Evolutionary conservation across 2,113 vertebrate species (phyloP).

Genomic region (Carassius carassius): DNA sequence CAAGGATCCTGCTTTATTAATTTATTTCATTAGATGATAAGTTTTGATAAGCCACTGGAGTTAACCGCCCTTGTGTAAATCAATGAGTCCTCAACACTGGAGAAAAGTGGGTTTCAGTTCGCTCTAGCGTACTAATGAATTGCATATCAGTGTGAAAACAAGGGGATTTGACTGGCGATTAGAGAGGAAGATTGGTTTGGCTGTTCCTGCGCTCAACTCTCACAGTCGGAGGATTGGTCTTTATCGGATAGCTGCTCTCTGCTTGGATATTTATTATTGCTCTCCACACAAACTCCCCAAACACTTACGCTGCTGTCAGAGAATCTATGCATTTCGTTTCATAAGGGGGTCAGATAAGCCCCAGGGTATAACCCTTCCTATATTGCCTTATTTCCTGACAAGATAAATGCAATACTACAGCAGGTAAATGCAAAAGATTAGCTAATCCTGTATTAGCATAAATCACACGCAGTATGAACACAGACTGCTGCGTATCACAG

Average conservation of each 20-base stretch:
- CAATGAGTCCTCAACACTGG: conserved; percentile 59
- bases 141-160: conserved; percentile 47
- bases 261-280: conserved; percentile 30
- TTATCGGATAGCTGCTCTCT: conserved; percentile 38
- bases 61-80: conserved; percentile 60
- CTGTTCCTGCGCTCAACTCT: conserved; percentile 28
- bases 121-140: conserved; percentile 52
- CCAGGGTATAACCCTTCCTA: conserved; percentile 20
- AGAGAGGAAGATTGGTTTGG: conserved; percentile 47
- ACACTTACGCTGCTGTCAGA: conserved; percentile 1
- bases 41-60: conserved; percentile 58
- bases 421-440: conserved; percentile 31
- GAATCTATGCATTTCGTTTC: conserved; percentile 48
- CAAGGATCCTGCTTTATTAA: conserved; percentile 41
- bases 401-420: conserved; percentile 37
- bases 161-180: conserved; percentile 47
- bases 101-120: conserved; percentile 41
- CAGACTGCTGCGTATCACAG: background rate
- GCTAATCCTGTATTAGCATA: conserved; percentile 36
- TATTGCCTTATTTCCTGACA: conserved; percentile 13
- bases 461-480: conserved; percentile 9
- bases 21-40: conserved; percentile 60
- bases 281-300: conserved; percentile 19
- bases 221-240: conserved; percentile 11
- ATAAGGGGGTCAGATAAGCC: conserved; percentile 27